Conservation (phyloP, 2,113 vertebrate species). For the Ciconia maguari region DNA sequence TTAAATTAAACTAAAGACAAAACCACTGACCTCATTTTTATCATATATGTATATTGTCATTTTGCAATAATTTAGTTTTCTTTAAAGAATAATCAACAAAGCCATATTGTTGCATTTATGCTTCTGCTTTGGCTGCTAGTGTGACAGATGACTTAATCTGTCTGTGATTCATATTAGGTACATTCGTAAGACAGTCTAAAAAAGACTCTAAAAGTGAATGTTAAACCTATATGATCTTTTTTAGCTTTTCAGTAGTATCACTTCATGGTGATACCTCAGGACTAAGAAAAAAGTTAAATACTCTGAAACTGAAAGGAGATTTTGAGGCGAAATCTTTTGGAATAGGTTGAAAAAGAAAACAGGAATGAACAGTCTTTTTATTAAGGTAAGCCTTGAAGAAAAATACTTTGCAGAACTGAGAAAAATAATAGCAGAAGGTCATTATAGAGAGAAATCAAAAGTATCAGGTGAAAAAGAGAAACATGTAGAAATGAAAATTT, state of each 20-base stretch:
- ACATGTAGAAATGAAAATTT: neutral
- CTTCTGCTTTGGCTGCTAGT: neutral
- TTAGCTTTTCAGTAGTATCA: neutral
- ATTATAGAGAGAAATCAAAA: neutral
- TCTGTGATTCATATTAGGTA: neutral
- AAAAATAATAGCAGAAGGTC: neutral
- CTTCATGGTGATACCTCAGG: neutral
- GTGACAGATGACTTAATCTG: neutral
- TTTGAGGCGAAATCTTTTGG: neutral
- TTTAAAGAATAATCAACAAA: neutral
- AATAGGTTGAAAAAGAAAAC: neutral
- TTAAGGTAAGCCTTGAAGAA: neutral
- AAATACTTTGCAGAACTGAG: neutral
- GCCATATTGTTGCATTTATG: neutral
- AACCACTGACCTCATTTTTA: neutral
- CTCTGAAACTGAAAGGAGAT: neutral
- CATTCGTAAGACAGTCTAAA: neutral
- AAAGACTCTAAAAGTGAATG: neutral
- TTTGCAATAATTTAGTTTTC: neutral
- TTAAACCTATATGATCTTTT: neutral
- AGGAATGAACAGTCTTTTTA: neutral
- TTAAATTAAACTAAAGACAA: neutral
- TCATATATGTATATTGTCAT: neutral
- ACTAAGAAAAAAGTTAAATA: neutral
- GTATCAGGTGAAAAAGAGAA: neutral